phyloP scores from a whole-genome alignment of 2,113 vertebrate species.

The Boleophthalmus pectinirostris region DNA sequence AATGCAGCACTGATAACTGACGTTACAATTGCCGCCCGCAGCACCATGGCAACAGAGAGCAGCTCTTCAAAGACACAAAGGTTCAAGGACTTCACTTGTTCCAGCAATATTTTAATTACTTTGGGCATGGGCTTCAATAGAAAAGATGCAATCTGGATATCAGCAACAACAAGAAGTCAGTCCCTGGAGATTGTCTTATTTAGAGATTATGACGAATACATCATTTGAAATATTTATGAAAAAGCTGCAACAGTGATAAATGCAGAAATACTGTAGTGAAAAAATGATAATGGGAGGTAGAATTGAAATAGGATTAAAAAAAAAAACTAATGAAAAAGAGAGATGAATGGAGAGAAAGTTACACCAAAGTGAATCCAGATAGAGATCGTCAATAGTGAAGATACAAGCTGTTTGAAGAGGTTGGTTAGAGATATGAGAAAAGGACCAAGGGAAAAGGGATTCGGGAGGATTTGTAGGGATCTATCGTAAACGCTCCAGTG shows the following conservation, averaged over 20 bases:
- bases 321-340: constrained; percentile 14
- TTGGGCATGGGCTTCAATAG: constrained; percentile 43
- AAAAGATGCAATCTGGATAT: constrained; percentile 49
- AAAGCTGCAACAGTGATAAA: constrained; percentile 34
- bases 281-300: constrained; percentile 26
- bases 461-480: constrained; percentile 53
- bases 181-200: constrained; percentile 15
- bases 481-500: constrained; percentile 30
- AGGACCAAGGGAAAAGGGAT: constrained; percentile 35
- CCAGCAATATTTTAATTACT: constrained; percentile 72
- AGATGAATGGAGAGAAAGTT: constrained; percentile 30
- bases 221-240: constrained; percentile 28
- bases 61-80: constrained; percentile 47
- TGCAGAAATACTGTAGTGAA: constrained; percentile 16
- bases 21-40: constrained; percentile 49
- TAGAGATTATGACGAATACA: background rate
- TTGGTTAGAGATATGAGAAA: constrained; percentile 47
- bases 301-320: constrained; percentile 1
- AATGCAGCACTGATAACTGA: constrained; percentile 44
- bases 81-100: constrained; percentile 78
- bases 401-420: constrained; percentile 52
- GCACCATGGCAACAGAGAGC: constrained; percentile 74
- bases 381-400: constrained; percentile 44
- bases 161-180: constrained; percentile 33
- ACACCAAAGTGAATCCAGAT: constrained; percentile 48